Evolutionary conservation across 2,113 vertebrate genomes (phyloP).

Genomic region (Vidua macroura): DNA sequence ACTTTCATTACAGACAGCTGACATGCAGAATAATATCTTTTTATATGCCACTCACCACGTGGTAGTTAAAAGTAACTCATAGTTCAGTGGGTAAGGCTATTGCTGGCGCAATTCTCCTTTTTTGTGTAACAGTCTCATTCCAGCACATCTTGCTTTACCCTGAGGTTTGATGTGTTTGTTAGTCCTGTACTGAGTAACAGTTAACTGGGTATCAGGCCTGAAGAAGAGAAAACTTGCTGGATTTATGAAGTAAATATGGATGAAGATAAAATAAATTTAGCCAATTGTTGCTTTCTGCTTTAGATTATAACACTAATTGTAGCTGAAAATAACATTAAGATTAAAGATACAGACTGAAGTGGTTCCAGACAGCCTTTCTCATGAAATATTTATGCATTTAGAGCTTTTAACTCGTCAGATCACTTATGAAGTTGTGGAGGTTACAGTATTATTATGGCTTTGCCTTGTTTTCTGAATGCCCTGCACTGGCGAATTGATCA

Average conservation of each 20-base stretch:
- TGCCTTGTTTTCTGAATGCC: background rate
- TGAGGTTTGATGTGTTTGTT: background rate
- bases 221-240: background rate
- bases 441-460: background rate
- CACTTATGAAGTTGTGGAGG: background rate
- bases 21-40: conserved; percentile 18
- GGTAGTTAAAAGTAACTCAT: conserved; percentile 25
- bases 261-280: background rate
- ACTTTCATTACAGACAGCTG: conserved; percentile 38
- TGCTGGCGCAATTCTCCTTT: conserved; percentile 1
- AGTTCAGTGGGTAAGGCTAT: conserved; percentile 48
- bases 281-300: background rate
- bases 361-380: background rate
- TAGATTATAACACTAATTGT: background rate
- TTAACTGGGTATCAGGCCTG: background rate
- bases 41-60: background rate
- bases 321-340: background rate
- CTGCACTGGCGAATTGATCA: background rate
- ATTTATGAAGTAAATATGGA: background rate
- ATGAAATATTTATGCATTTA: conserved; percentile 6
- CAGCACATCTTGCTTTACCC: background rate
- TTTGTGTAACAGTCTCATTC: background rate
- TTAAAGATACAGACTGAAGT: background rate
- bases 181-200: background rate
- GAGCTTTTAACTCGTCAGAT: background rate